Percentiles rank a stretch among this genome's conserved stretches.
Conservation (phyloP, 2,888 invertebrate species). For the Acleris holmiana region DNA sequence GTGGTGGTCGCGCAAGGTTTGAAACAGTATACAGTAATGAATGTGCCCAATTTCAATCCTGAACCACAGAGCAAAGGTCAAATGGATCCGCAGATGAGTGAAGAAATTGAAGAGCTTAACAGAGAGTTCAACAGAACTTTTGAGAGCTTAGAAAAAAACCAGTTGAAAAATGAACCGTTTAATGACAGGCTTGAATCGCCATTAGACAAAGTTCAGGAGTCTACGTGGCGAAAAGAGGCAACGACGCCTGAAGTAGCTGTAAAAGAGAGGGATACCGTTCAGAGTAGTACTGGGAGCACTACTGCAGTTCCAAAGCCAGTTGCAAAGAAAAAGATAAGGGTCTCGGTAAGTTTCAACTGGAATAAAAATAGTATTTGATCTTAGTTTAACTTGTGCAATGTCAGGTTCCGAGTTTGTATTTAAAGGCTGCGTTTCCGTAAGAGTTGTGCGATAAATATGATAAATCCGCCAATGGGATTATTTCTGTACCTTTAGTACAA, state of each 20-base stretch:
- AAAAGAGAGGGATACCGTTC: not conserved
- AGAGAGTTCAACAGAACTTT: conserved; percentile 75
- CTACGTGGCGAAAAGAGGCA: conserved; percentile 6
- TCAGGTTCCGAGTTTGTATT: too few species aligned
- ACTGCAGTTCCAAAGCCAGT: conserved; percentile 60
- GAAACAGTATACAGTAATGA: conserved; percentile 81
- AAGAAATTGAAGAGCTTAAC: conserved; percentile 75
- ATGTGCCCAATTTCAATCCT: conserved; percentile 60
- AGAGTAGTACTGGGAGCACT: conserved; percentile 7
- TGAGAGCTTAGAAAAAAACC: conserved; percentile 63
- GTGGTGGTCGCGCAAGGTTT: conserved; percentile 89
- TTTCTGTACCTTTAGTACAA: too few species aligned
- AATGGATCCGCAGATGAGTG: conserved; percentile 65
- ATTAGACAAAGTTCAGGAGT: conserved; percentile 46
- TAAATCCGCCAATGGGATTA: too few species aligned
- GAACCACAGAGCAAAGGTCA: conserved; percentile 48
- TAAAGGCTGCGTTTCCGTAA: too few species aligned
- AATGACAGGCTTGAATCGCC: conserved; percentile 40
- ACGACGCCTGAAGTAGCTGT: conserved; percentile 33
- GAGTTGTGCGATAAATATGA: too few species aligned
- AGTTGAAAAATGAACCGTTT: conserved; percentile 44
- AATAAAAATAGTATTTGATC: too few species aligned
- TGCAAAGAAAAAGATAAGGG: conserved; percentile 72
- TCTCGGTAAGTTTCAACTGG: conserved; percentile 61
- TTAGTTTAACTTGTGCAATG: too few species aligned